Base-by-base conservation (phyloP, 2,888 invertebrate species). In the Amphipoea lucens region DNA sequence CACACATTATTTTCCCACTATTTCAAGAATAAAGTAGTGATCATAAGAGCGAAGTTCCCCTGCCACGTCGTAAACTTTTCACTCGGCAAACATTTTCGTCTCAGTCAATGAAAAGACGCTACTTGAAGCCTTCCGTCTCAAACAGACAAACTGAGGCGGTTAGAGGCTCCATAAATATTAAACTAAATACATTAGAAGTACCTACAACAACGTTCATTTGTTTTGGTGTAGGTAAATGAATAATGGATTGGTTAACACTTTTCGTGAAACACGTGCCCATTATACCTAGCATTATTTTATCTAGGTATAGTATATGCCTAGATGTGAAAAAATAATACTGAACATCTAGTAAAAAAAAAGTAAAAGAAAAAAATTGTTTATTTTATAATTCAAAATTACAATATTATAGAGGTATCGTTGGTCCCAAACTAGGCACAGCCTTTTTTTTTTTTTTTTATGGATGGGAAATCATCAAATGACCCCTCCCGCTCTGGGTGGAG, bases 101-200 rank as follows among this genome's bases (percentile, higher is more conserved):
- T 60, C n/a, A 67, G 76, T 86, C 72, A 83, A 73, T 81, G 78
- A 81, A 87, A 86, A 78, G 76, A 74, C 62, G 74, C 70, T 78
- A 76, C 68, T 86, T 78, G 51, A 70, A 81, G 76, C 66, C 63
- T 69, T 40, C 20, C 14, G 12, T 54, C 71, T 73, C 75, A 79
- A 85, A 79, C 79, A 75, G 48, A 79, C 73, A 75, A 62, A 71
- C 78, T 74, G 78, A 51, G 40, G 75, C 17, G 63, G 73, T 79
- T 62, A 65, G 48, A 78, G 42, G 40, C 48, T 74, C 67, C 87
- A 87, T 87, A 72, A 84, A 87, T 78, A 81, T 81, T 78, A 14
- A 76, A 72, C 62, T 42, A 70, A 68, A 67, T 54, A 60, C 67
- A 67, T 57, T 36, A 66, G 48, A 69, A 62, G 45, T 66, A 54